Evolutionary conservation across 2,888 invertebrate species (phyloP).

Genomic region (Agriopis marginaria): DNA sequence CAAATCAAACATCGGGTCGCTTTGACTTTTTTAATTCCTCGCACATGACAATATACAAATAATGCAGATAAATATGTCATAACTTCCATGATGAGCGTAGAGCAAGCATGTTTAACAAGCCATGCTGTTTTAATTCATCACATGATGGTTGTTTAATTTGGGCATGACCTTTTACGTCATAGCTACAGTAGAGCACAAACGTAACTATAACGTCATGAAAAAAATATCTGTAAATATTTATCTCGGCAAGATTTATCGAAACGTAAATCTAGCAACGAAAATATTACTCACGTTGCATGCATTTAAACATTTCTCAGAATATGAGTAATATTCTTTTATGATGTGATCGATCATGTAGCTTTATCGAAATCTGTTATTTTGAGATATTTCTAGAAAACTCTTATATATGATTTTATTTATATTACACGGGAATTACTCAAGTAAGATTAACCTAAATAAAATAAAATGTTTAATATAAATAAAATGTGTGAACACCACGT

Average conservation of each 20-base stretch:
- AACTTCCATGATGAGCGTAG: conserved; percentile 9
- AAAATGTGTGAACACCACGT: no score
- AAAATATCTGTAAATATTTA: conserved; percentile 16
- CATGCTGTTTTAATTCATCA: conserved; percentile 38
- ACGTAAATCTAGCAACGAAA: conserved; percentile 15
- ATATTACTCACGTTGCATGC: conserved; percentile 23
- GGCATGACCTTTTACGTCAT: conserved; percentile 18
- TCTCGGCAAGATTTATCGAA: conserved; percentile 10
- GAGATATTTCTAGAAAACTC: neutral
- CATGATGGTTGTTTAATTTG: conserved; percentile 48
- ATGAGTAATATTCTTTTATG: conserved; percentile 9
- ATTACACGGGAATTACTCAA: no score
- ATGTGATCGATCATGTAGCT: conserved; percentile 19
- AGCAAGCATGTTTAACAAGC: conserved; percentile 40
- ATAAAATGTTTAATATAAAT: no score
- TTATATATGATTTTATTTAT: conserved; percentile 51
- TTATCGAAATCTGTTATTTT: conserved; percentile 1
- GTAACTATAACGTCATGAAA: conserved; percentile 20
- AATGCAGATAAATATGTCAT: conserved; percentile 34
- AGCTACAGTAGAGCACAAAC: conserved; percentile 3
- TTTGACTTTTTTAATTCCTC: conserved; percentile 6
- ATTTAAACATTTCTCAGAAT: conserved; percentile 22
- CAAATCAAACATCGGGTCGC: conserved; percentile 1
- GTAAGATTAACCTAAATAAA: no score
- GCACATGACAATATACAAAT: conserved; percentile 27